Evolutionary conservation across 2,888 invertebrate genomes (phyloP).

Genomic region (Dryocosmus kuriphilus): DNA sequence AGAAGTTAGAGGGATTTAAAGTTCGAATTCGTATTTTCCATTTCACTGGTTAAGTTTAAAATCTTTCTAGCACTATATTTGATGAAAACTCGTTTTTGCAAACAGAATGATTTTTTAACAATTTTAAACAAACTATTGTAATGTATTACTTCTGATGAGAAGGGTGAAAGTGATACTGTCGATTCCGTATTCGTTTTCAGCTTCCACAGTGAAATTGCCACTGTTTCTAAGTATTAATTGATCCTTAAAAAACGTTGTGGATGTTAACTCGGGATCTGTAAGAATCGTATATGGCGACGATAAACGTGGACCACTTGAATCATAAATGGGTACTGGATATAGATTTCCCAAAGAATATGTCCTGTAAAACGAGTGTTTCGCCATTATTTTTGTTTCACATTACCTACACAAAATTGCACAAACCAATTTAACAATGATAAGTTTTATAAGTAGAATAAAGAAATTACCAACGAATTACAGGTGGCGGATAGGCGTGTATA

Average conservation of each 20-base stretch:
- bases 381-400: background rate
- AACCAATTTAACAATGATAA: background rate
- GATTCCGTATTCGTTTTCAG: conserved; percentile 77
- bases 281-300: background rate
- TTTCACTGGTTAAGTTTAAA: background rate
- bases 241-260: conserved; percentile 76
- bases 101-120: background rate
- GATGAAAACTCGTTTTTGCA: background rate
- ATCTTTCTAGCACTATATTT: background rate
- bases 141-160: conserved; percentile 78
- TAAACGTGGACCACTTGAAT: background rate
- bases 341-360: conserved; percentile 8
- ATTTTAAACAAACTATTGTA: background rate
- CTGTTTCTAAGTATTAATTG: conserved; percentile 79
- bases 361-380: background rate
- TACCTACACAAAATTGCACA: background rate
- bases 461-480: conserved; percentile 79
- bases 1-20: background rate
- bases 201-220: conserved; percentile 81
- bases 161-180: conserved; percentile 79
- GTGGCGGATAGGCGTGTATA: conserved; percentile 80
- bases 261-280: conserved; percentile 9
- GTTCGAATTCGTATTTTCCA: background rate
- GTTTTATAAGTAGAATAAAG: background rate
- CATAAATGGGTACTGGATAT: background rate